Evolutionary conservation across 2,113 vertebrate species (phyloP).

Genomic region (Bos indicus): DNA sequence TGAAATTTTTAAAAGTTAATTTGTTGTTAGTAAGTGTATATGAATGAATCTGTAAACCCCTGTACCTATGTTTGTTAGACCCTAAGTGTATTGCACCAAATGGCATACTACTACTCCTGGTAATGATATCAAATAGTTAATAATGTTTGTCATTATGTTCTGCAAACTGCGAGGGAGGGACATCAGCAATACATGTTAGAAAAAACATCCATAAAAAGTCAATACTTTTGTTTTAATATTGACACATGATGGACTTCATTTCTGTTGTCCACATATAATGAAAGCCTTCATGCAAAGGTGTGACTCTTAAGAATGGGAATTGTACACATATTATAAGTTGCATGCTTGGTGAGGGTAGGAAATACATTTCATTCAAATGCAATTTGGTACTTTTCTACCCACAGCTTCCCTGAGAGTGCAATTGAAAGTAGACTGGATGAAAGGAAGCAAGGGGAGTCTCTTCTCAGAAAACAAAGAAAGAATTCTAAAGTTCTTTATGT

Average conservation of each 20-base stretch:
- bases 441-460: rapidly evolving
- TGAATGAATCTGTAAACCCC: background rate
- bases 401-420: background rate
- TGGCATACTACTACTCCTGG: background rate
- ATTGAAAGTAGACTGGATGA: background rate
- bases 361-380: background rate
- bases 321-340: background rate
- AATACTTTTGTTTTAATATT: background rate
- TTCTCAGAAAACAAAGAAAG: background rate
- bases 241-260: no score
- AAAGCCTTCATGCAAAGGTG: background rate
- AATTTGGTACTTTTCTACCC: background rate
- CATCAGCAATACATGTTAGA: background rate
- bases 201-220: background rate
- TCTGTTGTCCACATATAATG: background rate
- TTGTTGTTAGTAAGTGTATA: background rate
- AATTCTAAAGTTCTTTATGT: background rate
- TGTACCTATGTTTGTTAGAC: background rate
- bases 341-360: background rate
- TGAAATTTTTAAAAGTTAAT: background rate
- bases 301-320: background rate
- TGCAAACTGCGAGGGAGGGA: background rate
- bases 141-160: background rate
- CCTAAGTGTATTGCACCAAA: background rate
- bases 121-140: background rate